phyloP scores from a whole-genome alignment of 2,797 vertebrate species.

The Myotis findleyi region DNA sequence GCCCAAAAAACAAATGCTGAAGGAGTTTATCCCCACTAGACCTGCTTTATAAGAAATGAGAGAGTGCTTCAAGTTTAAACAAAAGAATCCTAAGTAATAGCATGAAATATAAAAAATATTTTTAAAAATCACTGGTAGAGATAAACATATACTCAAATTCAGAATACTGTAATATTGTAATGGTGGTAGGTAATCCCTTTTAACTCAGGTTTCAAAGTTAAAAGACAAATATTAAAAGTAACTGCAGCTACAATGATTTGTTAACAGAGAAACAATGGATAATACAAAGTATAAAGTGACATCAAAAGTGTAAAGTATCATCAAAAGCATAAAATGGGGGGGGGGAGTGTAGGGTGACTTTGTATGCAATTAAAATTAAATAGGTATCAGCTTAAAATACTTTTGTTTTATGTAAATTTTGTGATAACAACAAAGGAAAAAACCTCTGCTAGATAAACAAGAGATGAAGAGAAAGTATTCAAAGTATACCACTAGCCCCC shows the following conservation, averaged over 20 bases:
- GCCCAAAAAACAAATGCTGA: not conserved
- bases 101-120: not conserved
- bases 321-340: not conserved
- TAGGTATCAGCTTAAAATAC: not conserved
- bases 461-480: not conserved
- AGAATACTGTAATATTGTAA: not conserved
- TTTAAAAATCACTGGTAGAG: not conserved
- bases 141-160: not conserved
- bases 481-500: not conserved
- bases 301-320: not conserved
- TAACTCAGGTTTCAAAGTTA: slow-evolving; percentile 16
- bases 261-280: not conserved
- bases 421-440: not conserved
- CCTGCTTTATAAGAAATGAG: not conserved
- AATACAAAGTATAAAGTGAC: not conserved
- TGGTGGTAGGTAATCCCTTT: not conserved
- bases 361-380: not conserved
- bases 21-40: not conserved
- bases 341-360: not conserved
- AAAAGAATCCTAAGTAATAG: not conserved
- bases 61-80: not conserved
- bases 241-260: not conserved
- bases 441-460: not conserved
- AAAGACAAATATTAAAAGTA: slow-evolving; percentile 2
- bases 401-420: not conserved